Conservation (phyloP, 2,113 vertebrate genomes). For the Sardina pilchardus region DNA sequence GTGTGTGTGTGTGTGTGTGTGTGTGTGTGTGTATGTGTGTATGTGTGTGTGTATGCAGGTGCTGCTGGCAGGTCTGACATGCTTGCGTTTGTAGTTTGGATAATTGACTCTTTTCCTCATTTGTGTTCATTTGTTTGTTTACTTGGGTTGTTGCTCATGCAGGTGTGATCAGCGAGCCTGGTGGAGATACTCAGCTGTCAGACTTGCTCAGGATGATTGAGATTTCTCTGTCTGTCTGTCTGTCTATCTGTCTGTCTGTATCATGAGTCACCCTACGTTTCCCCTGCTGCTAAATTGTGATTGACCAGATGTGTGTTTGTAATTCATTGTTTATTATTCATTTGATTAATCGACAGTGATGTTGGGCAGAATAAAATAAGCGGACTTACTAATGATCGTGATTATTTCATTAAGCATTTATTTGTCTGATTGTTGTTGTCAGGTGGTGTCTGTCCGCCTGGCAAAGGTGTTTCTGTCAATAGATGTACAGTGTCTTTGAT, state of each 20-base stretch:
- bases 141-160: too few relatives aligned
- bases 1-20: slow-evolving; percentile 4
- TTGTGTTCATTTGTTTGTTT: too few relatives aligned
- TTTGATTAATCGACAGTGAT: too few relatives aligned
- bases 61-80: too few relatives aligned
- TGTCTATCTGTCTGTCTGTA: background rate
- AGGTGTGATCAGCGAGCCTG: background rate
- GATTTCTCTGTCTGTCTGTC: background rate
- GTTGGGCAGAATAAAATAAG: too few relatives aligned
- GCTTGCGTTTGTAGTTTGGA: too few relatives aligned
- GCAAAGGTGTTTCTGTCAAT: slow-evolving; percentile 88
- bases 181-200: background rate
- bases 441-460: slow-evolving; percentile 65
- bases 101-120: too few relatives aligned
- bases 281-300: background rate
- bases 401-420: background rate
- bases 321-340: background rate
- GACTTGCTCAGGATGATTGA: background rate
- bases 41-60: background rate
- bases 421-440: background rate
- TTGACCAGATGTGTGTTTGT: background rate
- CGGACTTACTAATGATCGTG: too few relatives aligned
- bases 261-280: background rate
- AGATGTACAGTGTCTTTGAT: background rate
- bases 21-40: background rate